Conservation (phyloP, 2,113 vertebrate species). For the Hipposideros armiger region DNA sequence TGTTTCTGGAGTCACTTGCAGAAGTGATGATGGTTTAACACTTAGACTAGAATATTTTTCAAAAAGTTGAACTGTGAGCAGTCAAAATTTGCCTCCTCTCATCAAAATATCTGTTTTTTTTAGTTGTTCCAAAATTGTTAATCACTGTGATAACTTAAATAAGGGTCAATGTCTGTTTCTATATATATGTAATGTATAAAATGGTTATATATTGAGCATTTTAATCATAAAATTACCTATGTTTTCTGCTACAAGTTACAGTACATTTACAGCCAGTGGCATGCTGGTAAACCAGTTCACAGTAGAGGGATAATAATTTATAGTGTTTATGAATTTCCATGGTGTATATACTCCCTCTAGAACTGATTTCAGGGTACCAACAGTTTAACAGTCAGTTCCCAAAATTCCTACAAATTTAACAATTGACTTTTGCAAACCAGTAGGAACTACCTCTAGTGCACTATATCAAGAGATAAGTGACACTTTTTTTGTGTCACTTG, state of each 20-base stretch:
- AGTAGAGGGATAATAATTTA: neutral
- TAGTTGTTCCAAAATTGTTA: conserved; percentile 20
- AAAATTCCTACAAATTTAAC: neutral
- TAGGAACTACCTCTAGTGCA: neutral
- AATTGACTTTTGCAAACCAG: neutral
- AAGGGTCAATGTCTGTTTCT: neutral
- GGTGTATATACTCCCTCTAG: neutral
- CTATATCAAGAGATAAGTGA: neutral
- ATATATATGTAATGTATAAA: neutral
- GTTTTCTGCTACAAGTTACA: conserved; percentile 34
- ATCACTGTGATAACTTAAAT: conserved; percentile 25
- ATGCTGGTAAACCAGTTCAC: neutral
- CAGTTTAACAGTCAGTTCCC: neutral
- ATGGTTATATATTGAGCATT: neutral
- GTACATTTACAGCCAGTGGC: neutral
- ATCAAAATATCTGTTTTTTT: neutral
- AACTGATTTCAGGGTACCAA: conserved; percentile 30
- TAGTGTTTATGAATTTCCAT: conserved; percentile 31
- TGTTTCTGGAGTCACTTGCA: neutral
- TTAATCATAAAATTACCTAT: conserved; percentile 39
- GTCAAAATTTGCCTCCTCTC: conserved; percentile 56
- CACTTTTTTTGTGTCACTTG: neutral
- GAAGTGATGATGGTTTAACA: conserved; percentile 49
- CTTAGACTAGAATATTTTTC: conserved; percentile 34
- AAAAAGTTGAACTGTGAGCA: conserved; percentile 57